Evolutionary conservation across 1,140 invertebrate genomes (phyloP), one percentile per base, ranked within the genome.

Genomic region (Phortica variegata): DNA sequence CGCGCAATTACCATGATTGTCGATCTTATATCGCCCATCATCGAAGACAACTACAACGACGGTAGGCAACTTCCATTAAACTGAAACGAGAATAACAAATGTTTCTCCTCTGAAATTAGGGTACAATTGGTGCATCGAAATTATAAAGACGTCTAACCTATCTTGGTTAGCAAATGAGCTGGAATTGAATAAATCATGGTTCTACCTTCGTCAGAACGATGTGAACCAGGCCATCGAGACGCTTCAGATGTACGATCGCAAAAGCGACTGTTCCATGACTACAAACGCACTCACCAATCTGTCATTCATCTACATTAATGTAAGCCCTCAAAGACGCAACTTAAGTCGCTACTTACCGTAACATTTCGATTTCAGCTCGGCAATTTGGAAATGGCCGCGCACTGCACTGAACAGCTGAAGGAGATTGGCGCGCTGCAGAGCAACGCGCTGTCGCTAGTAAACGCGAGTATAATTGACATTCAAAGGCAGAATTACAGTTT

Each of bases 171-270:
- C 92, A 13, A 88, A 89, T 58, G 92, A 95, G 76, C 79, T 97
- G 43, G 93, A 97, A 78, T 91, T 97, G 48, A 95, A 93, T 72
- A 96, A 95, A 78, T 93, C 93, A 0, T 85, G 95, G 39, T 91
- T 93, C 69, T 92, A 87, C 76, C 77, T 97, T 12, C 87, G 90
- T 51, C 89, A 92, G 76, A 85, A 89, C 49, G 88, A 96, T 63
- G 84, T 94, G 10, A 78, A 83, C 36, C 82, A 88, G 72, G 88
- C 93, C 0, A 87, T 94, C 31, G 91, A 93, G 50, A 92, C 90
- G 0, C 76, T 97, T 16, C 91, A 92, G 77, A 86, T 87, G 48
- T 95, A 96, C 76, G 90, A 95, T 75, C 90, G 89, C 63, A 91
- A 90, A 71, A 89, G 89, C 56, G 84, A 91, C 45, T 85, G 85